Base-by-base conservation (phyloP, 2,797 vertebrate species). In the Pipistrellus pipistrellus region DNA sequence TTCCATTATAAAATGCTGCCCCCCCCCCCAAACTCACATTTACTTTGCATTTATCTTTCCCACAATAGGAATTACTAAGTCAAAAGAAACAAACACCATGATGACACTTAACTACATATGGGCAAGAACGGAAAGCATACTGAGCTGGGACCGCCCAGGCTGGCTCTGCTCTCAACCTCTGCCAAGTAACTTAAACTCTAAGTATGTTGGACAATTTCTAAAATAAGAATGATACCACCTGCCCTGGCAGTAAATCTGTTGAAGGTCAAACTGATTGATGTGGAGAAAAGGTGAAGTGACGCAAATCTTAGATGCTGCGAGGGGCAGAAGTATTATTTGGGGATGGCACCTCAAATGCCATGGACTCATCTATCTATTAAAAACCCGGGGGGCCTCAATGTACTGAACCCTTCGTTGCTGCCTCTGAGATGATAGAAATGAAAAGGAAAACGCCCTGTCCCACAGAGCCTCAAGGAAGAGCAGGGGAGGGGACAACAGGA, bases 181-280 rank as follows among this genome's bases (percentile, higher is more conserved):
- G 82, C 55, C 87, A 90, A 41, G 84, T 78, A 89, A 96, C 62
- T 57, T 53, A 89, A 95, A 90, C 86, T 91, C 87, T 4, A 72
- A 92, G 62, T 85, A 57, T 69, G 82, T 75, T 69, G 95, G 84
- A 90, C n/a, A 71, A 48, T 62, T 91, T 96, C 96, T 97, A 97
- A 93, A 96, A 75, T 90, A 92, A 96, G 95, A 90, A 85, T 38
- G 57, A 66, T 46, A 78, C 32, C 85, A 88, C 69, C 90, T 96
- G 95, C 32, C 57, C 48, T 11, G 12, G 59, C 10, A 95, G 62
- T 93, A 88, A 94, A 90, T 93, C 62, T 93, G 44, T 12, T 78
- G 88, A 97, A 94, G 93, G 93, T 90, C 94, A 95, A 32, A 68
- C 14, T 20, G 11, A 44, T 3, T 51, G 72, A 53, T 57, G 27